These are phyloP conservation scores for Tuta absoluta DNA, from an alignment of 2,888 invertebrate genomes.

Conservation along the genomic window DNA sequence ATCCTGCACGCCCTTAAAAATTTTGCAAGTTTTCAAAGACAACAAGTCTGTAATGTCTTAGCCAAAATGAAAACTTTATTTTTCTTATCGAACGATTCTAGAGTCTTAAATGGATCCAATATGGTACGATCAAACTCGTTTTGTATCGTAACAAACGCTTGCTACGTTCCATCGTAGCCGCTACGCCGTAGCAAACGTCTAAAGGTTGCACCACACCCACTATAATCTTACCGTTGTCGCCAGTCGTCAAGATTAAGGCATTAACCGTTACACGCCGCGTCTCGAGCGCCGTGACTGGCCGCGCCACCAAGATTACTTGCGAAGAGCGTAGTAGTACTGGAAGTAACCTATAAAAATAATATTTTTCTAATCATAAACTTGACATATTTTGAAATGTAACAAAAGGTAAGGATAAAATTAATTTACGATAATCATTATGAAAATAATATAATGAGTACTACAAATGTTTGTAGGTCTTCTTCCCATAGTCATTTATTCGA, in stretches of 20 bases:
- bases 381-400: too few species aligned
- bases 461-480: too few species aligned
- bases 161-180: not conserved
- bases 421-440: too few species aligned
- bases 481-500: too few species aligned
- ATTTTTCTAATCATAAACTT: not conserved
- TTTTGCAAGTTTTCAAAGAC: too few species aligned
- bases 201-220: conserved; percentile 47
- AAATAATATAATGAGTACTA: not conserved
- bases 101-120: too few species aligned
- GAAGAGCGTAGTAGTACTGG: not conserved
- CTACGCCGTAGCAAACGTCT: conserved; percentile 7
- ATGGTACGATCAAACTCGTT: too few species aligned
- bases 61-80: too few species aligned
- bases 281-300: conserved; percentile 29
- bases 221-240: conserved; percentile 50
- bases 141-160: not conserved
- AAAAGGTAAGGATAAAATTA: too few species aligned
- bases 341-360: not conserved
- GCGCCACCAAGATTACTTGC: conserved; percentile 26
- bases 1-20: too few species aligned
- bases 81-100: too few species aligned
- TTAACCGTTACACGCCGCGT: conserved; percentile 61
- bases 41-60: too few species aligned
- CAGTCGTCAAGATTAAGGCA: conserved; percentile 80